Conservation (phyloP, 2,888 invertebrate species). For the Apantesis nais region DNA sequence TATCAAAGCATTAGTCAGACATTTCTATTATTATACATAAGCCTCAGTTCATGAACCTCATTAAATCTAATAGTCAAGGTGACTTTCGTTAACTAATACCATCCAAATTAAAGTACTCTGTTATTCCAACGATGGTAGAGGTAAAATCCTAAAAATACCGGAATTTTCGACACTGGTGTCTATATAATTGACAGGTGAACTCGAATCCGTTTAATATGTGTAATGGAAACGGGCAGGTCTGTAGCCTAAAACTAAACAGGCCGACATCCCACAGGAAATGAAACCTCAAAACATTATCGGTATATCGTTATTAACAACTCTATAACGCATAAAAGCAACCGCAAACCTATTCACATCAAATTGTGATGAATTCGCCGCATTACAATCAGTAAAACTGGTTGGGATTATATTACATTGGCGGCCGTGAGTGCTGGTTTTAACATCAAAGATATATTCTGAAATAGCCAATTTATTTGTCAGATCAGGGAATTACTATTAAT, state of each 20-base stretch:
- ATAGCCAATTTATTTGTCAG: neutral
- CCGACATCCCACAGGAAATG: slow-evolving; percentile 14
- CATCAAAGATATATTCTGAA: neutral
- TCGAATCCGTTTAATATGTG: neutral
- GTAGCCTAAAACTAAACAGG: neutral
- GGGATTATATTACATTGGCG: neutral
- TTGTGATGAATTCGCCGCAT: slow-evolving; percentile 31
- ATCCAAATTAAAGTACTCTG: neutral
- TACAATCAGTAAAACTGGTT: slow-evolving; percentile 23
- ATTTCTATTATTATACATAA: no score
- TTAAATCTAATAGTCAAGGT: neutral
- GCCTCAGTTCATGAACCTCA: neutral
- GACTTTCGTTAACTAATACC: neutral
- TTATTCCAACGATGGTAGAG: neutral
- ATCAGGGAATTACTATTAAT: neutral
- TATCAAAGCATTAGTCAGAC: no score
- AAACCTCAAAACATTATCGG: slow-evolving; percentile 8
- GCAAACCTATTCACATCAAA: slow-evolving; percentile 33
- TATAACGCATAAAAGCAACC: slow-evolving; percentile 23
- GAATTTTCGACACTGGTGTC: neutral
- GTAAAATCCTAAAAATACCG: neutral
- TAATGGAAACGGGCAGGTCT: neutral
- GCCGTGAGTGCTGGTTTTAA: neutral
- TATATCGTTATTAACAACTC: slow-evolving; percentile 31
- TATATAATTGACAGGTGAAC: neutral